These are phyloP conservation scores for Hyalella azteca DNA, from an alignment of 2,888 invertebrate species.

Conservation along the genomic window DNA sequence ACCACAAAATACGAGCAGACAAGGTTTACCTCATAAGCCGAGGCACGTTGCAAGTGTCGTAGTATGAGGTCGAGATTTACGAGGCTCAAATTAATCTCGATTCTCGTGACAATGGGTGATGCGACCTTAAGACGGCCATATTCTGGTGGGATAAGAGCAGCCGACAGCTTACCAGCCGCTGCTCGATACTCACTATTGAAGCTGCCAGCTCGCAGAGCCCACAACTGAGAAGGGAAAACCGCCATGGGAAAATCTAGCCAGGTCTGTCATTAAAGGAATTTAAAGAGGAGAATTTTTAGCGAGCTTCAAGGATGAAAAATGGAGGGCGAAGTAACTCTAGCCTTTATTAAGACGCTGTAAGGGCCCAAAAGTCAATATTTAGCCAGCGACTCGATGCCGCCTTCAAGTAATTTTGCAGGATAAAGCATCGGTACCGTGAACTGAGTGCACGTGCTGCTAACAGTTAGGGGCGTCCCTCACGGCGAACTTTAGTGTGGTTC, in stretches of 20 bases:
- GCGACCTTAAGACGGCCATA: slow-evolving; percentile 5
- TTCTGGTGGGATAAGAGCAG: slow-evolving; percentile 1
- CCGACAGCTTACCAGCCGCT: background rate
- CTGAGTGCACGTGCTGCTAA: too few species aligned
- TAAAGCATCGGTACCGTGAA: background rate
- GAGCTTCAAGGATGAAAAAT: slow-evolving; percentile 1
- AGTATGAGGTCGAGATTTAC: too few species aligned
- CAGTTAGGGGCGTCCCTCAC: too few species aligned
- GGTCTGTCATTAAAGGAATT: slow-evolving; percentile 13
- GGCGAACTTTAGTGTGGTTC: too few species aligned
- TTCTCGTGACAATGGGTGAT: slow-evolving; percentile 16
- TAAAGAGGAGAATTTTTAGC: background rate
- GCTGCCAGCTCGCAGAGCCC: background rate
- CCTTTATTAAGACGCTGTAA: background rate
- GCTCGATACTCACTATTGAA: slow-evolving; percentile 23
- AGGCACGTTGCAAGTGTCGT: too few species aligned
- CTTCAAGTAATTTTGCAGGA: background rate
- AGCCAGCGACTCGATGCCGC: background rate
- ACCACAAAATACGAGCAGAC: too few species aligned
- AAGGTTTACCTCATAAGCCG: too few species aligned
- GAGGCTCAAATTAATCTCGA: slow-evolving; percentile 13
- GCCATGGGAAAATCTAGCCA: background rate
- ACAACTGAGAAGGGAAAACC: too few species aligned
- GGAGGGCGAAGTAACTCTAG: background rate
- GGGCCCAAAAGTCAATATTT: background rate